These are phyloP conservation scores for Cryptocephalus moraei DNA, from an alignment of 2,888 invertebrate species.

Conservation along the genomic window DNA sequence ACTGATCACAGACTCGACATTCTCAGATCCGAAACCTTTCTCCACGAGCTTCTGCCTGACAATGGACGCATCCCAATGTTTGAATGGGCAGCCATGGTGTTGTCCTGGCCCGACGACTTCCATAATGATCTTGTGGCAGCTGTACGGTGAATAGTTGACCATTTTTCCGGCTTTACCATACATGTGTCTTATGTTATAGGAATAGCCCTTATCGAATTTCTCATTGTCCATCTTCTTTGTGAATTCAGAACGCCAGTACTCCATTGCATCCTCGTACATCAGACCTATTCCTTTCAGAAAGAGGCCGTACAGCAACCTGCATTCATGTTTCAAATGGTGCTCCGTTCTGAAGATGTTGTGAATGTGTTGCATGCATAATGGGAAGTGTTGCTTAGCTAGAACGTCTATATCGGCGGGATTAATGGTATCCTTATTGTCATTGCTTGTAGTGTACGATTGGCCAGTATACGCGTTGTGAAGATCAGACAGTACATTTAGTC, in stretches of 20 bases:
- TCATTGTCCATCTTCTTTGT: conserved; percentile 72
- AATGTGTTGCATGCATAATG: conserved; percentile 90
- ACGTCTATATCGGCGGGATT: conserved; percentile 49
- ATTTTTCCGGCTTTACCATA: conserved; percentile 94
- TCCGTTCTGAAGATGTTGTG: conserved; percentile 67
- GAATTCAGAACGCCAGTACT: conserved; percentile 89
- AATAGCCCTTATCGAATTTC: conserved; percentile 87
- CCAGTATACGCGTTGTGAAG: conserved; percentile 80
- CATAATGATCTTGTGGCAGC: conserved; percentile 85
- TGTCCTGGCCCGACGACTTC: conserved; percentile 66
- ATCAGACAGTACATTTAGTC: conserved; percentile 65
- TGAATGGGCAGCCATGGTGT: conserved; percentile 90
- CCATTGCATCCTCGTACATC: conserved; percentile 76
- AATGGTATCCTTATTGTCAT: conserved; percentile 31
- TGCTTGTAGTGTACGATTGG: conserved; percentile 55
- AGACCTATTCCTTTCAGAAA: conserved; percentile 89
- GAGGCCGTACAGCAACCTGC: conserved; percentile 83
- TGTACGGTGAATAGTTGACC: conserved; percentile 80
- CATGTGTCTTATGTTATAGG: conserved; percentile 84
- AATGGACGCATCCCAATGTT: conserved; percentile 60
- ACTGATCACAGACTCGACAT: conserved; percentile 59
- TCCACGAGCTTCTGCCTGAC: conserved; percentile 63
- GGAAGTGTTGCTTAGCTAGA: conserved; percentile 75
- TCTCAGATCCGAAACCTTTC: conserved; percentile 52
- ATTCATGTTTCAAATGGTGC: conserved; percentile 86